Conservation (phyloP, 2,113 vertebrate genomes). For the Lophius piscatorius region DNA sequence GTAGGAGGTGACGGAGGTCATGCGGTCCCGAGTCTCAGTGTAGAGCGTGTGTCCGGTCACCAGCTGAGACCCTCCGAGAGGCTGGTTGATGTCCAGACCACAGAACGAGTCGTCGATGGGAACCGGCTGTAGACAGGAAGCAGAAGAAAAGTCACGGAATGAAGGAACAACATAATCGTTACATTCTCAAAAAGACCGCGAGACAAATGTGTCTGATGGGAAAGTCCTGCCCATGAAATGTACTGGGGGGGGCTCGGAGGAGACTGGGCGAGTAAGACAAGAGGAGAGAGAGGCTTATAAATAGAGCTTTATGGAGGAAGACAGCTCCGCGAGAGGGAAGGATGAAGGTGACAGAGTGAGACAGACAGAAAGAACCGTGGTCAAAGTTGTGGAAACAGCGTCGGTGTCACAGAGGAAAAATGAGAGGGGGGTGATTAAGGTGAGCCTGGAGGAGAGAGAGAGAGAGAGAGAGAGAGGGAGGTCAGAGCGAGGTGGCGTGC, state of each 20-base stretch:
- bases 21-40: conserved; percentile 91
- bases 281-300: conserved; percentile 10
- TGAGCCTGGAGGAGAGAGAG: conserved; percentile 20
- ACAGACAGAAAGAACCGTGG: conserved; percentile 20
- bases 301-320: conserved; percentile 37
- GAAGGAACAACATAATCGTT: too few relatives aligned
- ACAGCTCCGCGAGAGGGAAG: conserved; percentile 33
- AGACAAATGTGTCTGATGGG: too few relatives aligned
- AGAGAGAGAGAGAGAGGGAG: conserved; percentile 29
- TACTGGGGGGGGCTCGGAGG: too few relatives aligned
- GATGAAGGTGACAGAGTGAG: conserved; percentile 45
- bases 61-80: conserved; percentile 90
- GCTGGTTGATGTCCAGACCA: conserved; percentile 98
- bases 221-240: too few relatives aligned
- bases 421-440: conserved; percentile 18
- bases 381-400: conserved; percentile 40
- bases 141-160: not conserved
- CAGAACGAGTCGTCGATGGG: conserved; percentile 98
- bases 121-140: conserved; percentile 83
- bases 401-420: conserved; percentile 24
- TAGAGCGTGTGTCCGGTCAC: conserved; percentile 92
- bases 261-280: conserved; percentile 21
- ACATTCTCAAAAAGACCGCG: too few relatives aligned
- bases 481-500: conserved; percentile 35
- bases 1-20: conserved; percentile 96